Percentiles rank a stretch among this genome's conserved stretches.
phyloP scores from a whole-genome alignment of 2,888 invertebrate genomes.

The Pteria penguin region DNA sequence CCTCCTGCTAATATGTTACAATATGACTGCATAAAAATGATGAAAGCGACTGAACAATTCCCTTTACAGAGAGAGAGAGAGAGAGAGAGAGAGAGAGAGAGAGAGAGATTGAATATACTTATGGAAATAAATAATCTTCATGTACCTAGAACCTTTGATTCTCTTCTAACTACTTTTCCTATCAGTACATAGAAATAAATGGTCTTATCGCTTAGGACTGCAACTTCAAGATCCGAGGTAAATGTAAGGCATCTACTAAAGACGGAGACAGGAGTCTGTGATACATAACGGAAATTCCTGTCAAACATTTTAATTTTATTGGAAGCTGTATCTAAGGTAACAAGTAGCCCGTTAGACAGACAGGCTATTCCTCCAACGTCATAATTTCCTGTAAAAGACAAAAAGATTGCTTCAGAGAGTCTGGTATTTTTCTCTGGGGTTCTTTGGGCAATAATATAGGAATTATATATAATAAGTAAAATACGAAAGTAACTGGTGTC shows the following conservation, averaged over 20 bases:
- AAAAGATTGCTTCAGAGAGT: background rate
- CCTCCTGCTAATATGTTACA: too few relatives aligned
- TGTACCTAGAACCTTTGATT: too few relatives aligned
- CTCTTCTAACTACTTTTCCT: background rate
- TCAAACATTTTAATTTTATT: background rate
- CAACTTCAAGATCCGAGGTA: background rate
- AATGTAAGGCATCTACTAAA: background rate
- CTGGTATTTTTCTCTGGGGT: background rate
- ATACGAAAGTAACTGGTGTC: background rate
- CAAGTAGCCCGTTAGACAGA: background rate
- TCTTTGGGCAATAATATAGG: background rate
- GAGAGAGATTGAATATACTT: too few relatives aligned
- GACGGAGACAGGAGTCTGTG: background rate
- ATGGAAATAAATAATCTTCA: too few relatives aligned
- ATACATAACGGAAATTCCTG: background rate
- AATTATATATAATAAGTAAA: background rate
- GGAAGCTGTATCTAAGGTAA: background rate
- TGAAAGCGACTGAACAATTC: too few relatives aligned
- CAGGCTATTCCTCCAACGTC: background rate
- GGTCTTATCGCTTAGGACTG: background rate
- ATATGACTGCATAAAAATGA: too few relatives aligned
- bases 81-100: too few relatives aligned
- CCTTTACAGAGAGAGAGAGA: too few relatives aligned
- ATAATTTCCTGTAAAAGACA: background rate
- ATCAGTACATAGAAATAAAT: background rate